Percentiles rank a stretch among this genome's conserved stretches.
Conservation (phyloP, 2,113 vertebrate genomes). For the Vulpes ferrilata region DNA sequence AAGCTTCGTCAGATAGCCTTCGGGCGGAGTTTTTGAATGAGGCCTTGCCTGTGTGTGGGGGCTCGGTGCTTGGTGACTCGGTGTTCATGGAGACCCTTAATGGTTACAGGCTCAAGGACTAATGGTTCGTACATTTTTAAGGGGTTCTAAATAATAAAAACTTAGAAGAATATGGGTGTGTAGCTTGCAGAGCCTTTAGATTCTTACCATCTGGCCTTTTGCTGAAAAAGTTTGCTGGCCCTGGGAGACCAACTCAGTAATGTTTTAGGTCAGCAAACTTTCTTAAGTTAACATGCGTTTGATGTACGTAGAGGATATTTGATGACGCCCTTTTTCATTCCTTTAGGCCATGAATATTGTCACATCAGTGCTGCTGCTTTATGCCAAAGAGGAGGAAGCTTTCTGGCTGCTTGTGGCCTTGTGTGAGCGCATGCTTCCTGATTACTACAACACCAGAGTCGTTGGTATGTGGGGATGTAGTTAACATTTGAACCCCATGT, state of each 20-base stretch:
- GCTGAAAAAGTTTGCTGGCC: not conserved
- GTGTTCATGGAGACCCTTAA: not conserved
- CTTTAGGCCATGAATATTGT: constrained; percentile 99
- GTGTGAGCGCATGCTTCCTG: constrained; percentile 98
- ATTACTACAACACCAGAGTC: constrained; percentile 99
- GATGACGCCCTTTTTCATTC: not conserved
- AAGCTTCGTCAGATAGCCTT: not conserved
- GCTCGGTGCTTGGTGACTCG: not conserved
- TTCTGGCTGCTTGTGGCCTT: constrained; percentile 98
- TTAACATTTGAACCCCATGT: not conserved
- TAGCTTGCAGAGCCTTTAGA: not conserved
- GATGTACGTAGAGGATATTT: not conserved
- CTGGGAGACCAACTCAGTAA: not conserved
- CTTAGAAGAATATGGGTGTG: not conserved
- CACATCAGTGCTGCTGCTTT: constrained; percentile 97
- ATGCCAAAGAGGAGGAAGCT: constrained; percentile 98
- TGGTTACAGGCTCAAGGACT: not conserved
- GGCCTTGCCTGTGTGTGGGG: not conserved
- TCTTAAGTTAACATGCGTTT: not conserved
- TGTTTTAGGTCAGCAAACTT: not conserved
- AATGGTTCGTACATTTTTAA: not conserved
- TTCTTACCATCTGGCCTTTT: not conserved
- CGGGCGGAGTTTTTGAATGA: not conserved
- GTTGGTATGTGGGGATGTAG: constrained; percentile 91
- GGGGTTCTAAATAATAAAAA: not conserved